These are phyloP conservation scores for Elephantulus edwardii DNA, from an alignment of 2,113 vertebrate species.

Conservation along the genomic window DNA sequence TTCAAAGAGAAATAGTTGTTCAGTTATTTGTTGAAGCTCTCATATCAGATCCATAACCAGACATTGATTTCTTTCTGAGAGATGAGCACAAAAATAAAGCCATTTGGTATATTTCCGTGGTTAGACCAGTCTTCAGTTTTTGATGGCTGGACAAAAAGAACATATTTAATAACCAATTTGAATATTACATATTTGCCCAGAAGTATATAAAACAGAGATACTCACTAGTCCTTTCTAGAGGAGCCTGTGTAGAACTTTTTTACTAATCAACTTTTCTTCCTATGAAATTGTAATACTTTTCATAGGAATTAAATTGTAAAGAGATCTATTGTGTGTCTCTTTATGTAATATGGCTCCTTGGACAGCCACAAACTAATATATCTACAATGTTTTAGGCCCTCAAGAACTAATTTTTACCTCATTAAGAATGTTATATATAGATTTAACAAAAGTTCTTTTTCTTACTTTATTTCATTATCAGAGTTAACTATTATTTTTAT, in stretches of 20 bases:
- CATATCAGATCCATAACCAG: neutral
- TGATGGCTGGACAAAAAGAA: constrained; percentile 17
- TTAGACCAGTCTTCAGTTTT: neutral
- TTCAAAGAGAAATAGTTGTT: neutral
- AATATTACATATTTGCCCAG: neutral
- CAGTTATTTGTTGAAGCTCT: constrained; percentile 42
- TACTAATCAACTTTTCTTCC: neutral
- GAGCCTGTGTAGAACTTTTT: neutral
- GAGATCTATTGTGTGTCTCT: neutral
- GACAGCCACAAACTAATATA: neutral
- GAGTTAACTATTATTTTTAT: neutral
- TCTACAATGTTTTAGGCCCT: neutral
- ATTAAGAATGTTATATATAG: constrained; percentile 35
- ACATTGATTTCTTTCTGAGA: neutral
- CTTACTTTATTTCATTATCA: neutral
- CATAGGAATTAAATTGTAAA: too few relatives aligned
- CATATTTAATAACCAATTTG: neutral
- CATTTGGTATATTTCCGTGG: neutral
- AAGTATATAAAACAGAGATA: neutral
- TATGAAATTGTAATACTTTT: neutral
- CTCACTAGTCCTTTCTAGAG: neutral
- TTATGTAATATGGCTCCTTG: neutral
- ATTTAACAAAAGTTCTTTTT: neutral
- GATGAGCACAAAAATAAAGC: neutral
- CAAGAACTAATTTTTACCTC: neutral